A percentile compares a stretch with the other conserved stretches of the same genome.
phyloP scores from a whole-genome alignment of 2,888 invertebrate genomes.

The Odiellus spinosus region DNA sequence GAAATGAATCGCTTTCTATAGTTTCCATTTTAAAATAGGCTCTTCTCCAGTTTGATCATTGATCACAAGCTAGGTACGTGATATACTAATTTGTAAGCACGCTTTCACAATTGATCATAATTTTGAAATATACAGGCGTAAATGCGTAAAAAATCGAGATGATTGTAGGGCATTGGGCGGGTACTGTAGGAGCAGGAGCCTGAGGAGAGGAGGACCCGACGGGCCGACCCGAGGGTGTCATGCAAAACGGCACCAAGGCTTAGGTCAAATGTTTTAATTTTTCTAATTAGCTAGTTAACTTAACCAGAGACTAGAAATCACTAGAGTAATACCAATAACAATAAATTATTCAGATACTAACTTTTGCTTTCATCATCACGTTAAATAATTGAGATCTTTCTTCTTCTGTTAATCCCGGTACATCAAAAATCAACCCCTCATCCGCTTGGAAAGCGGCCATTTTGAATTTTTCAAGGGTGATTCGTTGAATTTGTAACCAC shows the following conservation, averaged over 20 bases:
- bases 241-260: no score
- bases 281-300: not conserved
- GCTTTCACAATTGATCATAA: not conserved
- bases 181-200: no score
- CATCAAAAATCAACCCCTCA: not conserved
- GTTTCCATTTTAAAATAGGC: no score
- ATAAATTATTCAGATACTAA: conserved; percentile 1
- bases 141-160: not conserved
- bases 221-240: no score
- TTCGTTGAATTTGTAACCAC: no score
- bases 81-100: not conserved
- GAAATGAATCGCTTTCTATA: no score
- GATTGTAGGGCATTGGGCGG: no score
- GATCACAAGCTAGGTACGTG: not conserved
- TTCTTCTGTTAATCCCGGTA: conserved; percentile 18
- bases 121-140: not conserved
- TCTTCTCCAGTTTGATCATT: no score
- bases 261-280: not conserved
- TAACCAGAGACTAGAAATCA: not conserved
- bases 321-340: not conserved
- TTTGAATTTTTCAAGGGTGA: no score
- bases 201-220: no score
- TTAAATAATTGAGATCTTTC: conserved; percentile 15
- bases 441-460: no score
- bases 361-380: conserved; percentile 18